Evolutionary conservation across 2,888 invertebrate genomes (phyloP), one percentile per base, ranked within the genome.

Genomic region (Escarpia spicata): DNA sequence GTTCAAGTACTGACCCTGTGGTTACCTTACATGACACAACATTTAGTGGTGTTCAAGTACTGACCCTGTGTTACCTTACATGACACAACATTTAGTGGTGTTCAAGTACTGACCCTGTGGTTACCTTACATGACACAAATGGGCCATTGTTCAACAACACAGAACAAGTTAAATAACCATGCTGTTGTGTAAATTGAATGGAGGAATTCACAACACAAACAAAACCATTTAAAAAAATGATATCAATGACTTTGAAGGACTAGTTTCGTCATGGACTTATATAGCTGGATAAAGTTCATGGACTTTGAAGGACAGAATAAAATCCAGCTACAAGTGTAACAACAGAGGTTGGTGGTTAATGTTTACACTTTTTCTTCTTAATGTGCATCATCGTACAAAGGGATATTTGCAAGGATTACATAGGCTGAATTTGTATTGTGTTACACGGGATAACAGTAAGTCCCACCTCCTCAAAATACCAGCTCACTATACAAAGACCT

Each of bases 61-160:
- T n/a, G n/a, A n/a, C 3, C 19, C 0, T 4, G 26, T 26, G 75
- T 15, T 75, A 6, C 0, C 15, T 75, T 75, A 75, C 75, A 75
- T 26, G 75, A 75, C 75, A 75, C n/a, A 75, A 75, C 75, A 15
- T 75, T 26, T 0, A 75, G 26, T 26, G 75, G 19, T 75, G n/a
- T 75, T 52, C 52, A 52, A 52, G 0, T 9, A n/a, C n/a, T 26
- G 75, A 26, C 3, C 19, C 0, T 4, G 26, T 26, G 6, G 75
- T 15, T 75, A 6, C 0, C 15, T 75, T 75, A 75, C 75, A 75
- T 26, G 75, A 75, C 75, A 75, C n/a, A 75, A 75, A 75, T 75
- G 75, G 75, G 26, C n/a, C 75, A 75, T 75, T 75, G 75, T 75
- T 75, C n/a, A 75, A 75, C 75, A 75, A 75, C n/a, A 75, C 75